Evolutionary conservation across 2,797 vertebrate species (phyloP).

Genomic region (Halcyon leucocephala): DNA sequence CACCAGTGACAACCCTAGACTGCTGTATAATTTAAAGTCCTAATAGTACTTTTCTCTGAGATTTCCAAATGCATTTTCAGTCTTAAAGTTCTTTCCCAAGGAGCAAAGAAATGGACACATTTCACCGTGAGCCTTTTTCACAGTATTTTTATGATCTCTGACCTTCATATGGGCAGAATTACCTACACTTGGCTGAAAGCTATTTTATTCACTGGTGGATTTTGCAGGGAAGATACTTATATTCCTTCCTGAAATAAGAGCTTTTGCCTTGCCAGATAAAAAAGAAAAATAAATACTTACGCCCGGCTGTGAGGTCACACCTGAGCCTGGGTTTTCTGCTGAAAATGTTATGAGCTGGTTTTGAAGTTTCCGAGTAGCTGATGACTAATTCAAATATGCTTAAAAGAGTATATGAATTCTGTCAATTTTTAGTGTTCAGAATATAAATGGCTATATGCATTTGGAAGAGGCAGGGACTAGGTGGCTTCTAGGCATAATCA

Average conservation of each 20-base stretch:
- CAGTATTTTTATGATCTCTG: neutral
- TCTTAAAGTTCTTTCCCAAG: neutral
- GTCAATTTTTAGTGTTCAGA: neutral
- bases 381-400: neutral
- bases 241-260: neutral
- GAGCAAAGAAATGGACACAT: neutral
- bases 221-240: neutral
- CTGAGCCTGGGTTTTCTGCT: neutral
- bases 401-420: neutral
- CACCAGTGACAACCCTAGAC: neutral
- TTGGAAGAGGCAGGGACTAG: neutral
- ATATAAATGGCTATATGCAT: neutral
- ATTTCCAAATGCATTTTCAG: neutral
- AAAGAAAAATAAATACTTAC: neutral
- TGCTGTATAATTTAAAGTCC: neutral
- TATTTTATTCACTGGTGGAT: neutral
- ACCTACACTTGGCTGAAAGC: neutral
- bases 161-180: neutral
- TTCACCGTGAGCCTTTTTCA: neutral
- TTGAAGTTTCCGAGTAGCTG: neutral
- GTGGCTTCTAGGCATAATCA: neutral
- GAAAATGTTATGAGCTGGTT: neutral
- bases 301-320: neutral
- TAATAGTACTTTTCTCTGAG: neutral
- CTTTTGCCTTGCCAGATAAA: neutral